Percentiles rank a stretch among this genome's conserved stretches.
Evolutionary conservation across 2,888 invertebrate genomes (phyloP).

Genomic region (Caenorhabditis doughertyi): DNA sequence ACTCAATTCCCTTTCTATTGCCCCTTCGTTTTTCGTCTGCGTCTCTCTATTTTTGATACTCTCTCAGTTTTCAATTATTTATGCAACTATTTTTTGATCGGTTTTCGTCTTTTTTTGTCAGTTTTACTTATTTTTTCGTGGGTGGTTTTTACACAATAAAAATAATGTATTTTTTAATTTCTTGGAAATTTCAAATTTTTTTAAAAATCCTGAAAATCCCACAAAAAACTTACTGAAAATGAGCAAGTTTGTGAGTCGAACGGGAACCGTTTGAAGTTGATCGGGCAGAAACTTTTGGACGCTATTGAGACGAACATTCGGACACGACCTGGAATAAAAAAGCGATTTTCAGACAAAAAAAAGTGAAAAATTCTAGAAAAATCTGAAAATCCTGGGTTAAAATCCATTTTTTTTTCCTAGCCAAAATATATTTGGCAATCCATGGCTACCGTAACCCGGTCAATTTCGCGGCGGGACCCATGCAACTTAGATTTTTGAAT

Average conservation of each 20-base stretch:
- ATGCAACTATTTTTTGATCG: slow-evolving; percentile 45
- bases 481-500: background rate
- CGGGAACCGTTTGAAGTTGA: slow-evolving; percentile 82
- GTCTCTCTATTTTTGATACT: slow-evolving; percentile 31
- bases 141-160: background rate
- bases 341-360: too few species aligned
- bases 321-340: slow-evolving; percentile 67
- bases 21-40: slow-evolving; percentile 13
- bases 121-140: background rate
- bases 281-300: slow-evolving; percentile 81
- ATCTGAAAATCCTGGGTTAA: background rate
- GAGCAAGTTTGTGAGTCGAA: slow-evolving; percentile 82
- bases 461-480: background rate
- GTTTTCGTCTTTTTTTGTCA: slow-evolving; percentile 27
- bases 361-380: too few species aligned
- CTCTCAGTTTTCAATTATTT: slow-evolving; percentile 28
- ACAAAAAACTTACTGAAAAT: slow-evolving; percentile 76
- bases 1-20: slow-evolving; percentile 24
- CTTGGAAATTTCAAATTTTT: background rate
- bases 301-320: slow-evolving; percentile 82
- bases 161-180: background rate
- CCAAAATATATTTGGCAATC: background rate
- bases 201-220: background rate
- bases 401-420: too few species aligned
- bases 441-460: background rate